Evolutionary conservation across 2,888 invertebrate genomes (phyloP), one percentile per base, ranked within the genome.

Genomic region (Aphidoletes aphidimyza): DNA sequence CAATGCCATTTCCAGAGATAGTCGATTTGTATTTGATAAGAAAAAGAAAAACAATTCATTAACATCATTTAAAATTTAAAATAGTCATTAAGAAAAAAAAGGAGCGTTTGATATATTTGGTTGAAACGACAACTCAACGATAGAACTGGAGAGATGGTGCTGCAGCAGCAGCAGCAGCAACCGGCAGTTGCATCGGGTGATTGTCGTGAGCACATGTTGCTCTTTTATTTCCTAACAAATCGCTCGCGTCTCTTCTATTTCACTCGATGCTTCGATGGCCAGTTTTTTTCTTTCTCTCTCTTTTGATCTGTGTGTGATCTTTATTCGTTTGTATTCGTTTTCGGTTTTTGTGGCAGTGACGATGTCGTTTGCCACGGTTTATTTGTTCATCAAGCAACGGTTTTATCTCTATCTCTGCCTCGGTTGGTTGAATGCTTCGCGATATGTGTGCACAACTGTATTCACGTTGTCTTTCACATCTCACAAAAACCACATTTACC

Each of bases 291-390:
- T 54, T 19, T n/a, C 22, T 54, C 17, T 54, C 17, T n/a, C n/a
- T n/a, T 81, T 81, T 37, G 81, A 81, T 81, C 81, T 81, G 81
- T 81, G 81, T 81, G 81, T 81, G 81, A 81, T 81, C 81, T 81
- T 81, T 34, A 69, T 69, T 69, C 69, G 30, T 69, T 69, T 69
- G 69, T 69, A 69, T 69, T 69, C 69, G 14, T 69, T 54, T 47
- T 26, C 22, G 26, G 26, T 54, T 26, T 47, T 30, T 36, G 78
- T 78, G 19, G 78, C 78, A 34, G 17, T 81, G 37, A 69, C 81
- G 81, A 81, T 81, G 81, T 81, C 37, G 19, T 81, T 54, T 81
- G n/a, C 81, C 36, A 81, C n/a, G 81, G n/a, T 37, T 81, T 22
- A 81, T 81, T 36, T 78, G 54, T 47, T 54, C 54, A 54, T 54